A percentile compares a stretch with the other conserved stretches of the same genome.
Conservation (phyloP, 2,797 vertebrate species). For the Mus spretus region DNA sequence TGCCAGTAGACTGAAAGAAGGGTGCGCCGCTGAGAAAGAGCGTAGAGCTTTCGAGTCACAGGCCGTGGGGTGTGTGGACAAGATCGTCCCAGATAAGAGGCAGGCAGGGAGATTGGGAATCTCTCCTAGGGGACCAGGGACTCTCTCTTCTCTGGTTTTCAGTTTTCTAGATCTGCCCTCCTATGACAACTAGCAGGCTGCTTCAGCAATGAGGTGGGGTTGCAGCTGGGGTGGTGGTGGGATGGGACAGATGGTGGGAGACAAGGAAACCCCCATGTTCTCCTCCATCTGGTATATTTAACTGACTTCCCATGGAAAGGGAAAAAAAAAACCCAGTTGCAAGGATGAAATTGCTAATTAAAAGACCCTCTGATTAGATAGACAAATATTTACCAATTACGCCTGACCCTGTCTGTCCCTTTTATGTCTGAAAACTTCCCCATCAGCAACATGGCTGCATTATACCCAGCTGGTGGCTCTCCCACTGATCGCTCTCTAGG, state of each 20-base stretch:
- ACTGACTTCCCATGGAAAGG: constrained; percentile 89
- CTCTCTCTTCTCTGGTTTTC: fast-evolving
- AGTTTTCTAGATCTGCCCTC: background rate
- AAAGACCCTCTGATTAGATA: constrained; percentile 90
- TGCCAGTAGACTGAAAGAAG: background rate
- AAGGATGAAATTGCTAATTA: constrained; percentile 90
- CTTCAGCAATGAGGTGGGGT: constrained; percentile 55
- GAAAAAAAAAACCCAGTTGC: constrained; percentile 87
- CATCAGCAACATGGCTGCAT: constrained; percentile 84
- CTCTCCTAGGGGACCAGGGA: background rate
- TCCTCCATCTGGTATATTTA: constrained; percentile 89
- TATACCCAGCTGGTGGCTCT: constrained; percentile 58
- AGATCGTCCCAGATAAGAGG: background rate
- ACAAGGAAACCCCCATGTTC: constrained; percentile 85
- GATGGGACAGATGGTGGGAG: constrained; percentile 88
- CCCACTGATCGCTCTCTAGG: background rate
- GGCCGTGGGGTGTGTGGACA: background rate
- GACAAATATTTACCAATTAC: constrained; percentile 91
- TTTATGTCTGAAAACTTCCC: constrained; percentile 82
- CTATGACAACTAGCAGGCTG: constrained; percentile 37
- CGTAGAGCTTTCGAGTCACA: background rate
- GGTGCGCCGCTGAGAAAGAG: background rate
- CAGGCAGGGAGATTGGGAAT: background rate
- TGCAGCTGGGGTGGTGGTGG: background rate
- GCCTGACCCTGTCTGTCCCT: constrained; percentile 85